Conservation (phyloP, 2,888 invertebrate species). For the Protodeltote pygarga region DNA sequence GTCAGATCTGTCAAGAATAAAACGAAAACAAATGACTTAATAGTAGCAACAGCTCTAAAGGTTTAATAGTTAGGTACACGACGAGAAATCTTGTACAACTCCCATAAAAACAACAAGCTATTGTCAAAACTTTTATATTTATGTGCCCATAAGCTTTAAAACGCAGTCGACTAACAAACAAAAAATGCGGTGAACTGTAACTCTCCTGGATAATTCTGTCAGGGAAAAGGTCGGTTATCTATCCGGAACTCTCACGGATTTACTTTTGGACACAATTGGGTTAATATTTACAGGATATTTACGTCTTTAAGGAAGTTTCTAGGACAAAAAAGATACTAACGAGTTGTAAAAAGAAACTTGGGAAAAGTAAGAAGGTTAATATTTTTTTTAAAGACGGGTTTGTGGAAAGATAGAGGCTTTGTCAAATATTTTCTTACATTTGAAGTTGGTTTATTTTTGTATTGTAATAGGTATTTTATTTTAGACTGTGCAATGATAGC, state of each 20-base stretch:
- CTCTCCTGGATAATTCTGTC: constrained; percentile 28
- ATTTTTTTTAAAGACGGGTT: too few relatives aligned
- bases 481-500: too few relatives aligned
- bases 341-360: constrained; percentile 19
- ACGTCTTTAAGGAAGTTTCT: constrained; percentile 7
- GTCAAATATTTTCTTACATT: too few relatives aligned
- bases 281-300: constrained; percentile 37
- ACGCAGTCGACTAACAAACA: constrained; percentile 21
- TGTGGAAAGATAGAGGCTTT: too few relatives aligned
- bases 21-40: too few relatives aligned
- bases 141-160: constrained; percentile 18
- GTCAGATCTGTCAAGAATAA: too few relatives aligned
- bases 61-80: too few relatives aligned
- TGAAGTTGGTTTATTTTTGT: too few relatives aligned
- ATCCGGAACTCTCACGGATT: constrained; percentile 15
- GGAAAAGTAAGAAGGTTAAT: constrained; percentile 8
- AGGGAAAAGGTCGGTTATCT: constrained; percentile 29
- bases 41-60: too few relatives aligned
- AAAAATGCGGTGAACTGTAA: constrained; percentile 17
- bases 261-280: constrained; percentile 21
- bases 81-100: too few relatives aligned
- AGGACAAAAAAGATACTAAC: constrained; percentile 19
- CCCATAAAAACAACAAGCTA: too few relatives aligned
- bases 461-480: too few relatives aligned
- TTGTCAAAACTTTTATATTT: constrained; percentile 14